A percentile compares a stretch with the other conserved stretches of the same genome.
These are phyloP conservation scores for Cynopterus sphinx DNA, from an alignment of 2,797 vertebrate genomes.

Conservation along the genomic window DNA sequence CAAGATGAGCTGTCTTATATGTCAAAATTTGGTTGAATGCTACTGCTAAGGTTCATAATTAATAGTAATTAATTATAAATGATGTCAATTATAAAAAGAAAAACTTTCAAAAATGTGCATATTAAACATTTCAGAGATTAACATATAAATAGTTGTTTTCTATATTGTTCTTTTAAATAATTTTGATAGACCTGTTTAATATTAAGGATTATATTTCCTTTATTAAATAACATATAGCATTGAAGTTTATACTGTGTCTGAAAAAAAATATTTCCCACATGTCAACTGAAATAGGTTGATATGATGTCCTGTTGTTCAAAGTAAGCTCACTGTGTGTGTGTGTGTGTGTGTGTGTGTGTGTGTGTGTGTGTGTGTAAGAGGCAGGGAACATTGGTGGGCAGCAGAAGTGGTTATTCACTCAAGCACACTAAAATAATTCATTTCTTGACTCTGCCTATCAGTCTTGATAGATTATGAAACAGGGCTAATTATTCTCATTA, in stretches of 20 bases:
- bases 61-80: neutral
- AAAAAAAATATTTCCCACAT: slow-evolving; percentile 25
- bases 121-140: neutral
- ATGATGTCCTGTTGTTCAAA: neutral
- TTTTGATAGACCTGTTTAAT: neutral
- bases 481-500: neutral
- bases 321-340: neutral
- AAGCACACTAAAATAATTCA: neutral
- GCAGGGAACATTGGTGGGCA: neutral
- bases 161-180: neutral
- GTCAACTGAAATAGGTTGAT: neutral
- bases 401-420: neutral
- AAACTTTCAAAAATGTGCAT: neutral
- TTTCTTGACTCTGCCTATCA: neutral
- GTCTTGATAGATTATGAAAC: neutral
- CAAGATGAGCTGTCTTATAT: neutral
- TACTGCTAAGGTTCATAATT: neutral
- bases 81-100: neutral
- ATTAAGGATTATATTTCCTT: neutral
- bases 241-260: neutral
- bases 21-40: neutral
- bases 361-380: neutral
- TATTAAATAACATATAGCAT: neutral
- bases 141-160: neutral
- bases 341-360: no score